These are phyloP conservation scores for Seriola quinqueradiata DNA, from an alignment of 2,113 vertebrate species.

Conservation along the genomic window DNA sequence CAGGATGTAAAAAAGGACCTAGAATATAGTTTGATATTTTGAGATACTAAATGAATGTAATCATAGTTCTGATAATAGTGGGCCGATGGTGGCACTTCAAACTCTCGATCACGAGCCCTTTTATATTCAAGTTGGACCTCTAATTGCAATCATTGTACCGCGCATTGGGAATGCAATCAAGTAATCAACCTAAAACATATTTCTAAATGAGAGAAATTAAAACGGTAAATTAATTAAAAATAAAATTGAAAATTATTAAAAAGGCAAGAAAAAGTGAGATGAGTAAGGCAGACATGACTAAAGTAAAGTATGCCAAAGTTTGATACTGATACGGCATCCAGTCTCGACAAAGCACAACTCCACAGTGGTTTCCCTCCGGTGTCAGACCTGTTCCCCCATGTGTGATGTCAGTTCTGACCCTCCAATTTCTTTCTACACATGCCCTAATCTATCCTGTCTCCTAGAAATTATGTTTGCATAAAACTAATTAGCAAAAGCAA, in stretches of 20 bases:
- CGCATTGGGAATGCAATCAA: slow-evolving; percentile 1
- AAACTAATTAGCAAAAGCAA: too few relatives aligned
- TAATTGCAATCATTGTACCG: slow-evolving; percentile 31
- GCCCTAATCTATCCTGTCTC: too few relatives aligned
- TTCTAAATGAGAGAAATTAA: neutral
- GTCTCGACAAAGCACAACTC: too few relatives aligned
- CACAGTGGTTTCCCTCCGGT: too few relatives aligned
- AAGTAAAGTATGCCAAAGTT: neutral
- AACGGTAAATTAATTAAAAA: neutral
- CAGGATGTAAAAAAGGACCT: too few relatives aligned
- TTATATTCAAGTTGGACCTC: slow-evolving; percentile 2
- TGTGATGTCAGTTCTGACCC: too few relatives aligned
- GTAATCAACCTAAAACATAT: neutral
- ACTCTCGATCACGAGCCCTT: neutral
- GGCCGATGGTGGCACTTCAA: neutral
- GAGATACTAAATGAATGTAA: neutral
- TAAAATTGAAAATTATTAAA: neutral
- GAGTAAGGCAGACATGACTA: neutral
- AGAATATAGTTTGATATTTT: neutral
- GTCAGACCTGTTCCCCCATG: too few relatives aligned
- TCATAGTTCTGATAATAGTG: neutral
- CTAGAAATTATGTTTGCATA: too few relatives aligned
- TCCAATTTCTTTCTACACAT: too few relatives aligned
- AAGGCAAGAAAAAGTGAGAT: neutral
- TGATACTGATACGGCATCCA: too few relatives aligned